Evolutionary conservation across 2,888 invertebrate genomes (phyloP).

Genomic region (Agriopis marginaria): DNA sequence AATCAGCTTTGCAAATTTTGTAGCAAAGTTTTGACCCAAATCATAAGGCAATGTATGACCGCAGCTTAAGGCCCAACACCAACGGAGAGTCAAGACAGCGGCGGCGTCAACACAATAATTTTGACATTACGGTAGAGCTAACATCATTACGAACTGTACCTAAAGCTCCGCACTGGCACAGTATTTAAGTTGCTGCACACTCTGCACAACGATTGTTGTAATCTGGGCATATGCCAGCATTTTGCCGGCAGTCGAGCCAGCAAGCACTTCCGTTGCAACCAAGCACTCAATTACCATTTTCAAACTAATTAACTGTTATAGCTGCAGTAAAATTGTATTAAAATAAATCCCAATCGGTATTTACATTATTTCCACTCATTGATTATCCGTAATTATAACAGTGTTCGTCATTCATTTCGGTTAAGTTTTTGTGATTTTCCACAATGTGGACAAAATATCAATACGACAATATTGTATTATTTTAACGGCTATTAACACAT

Average conservation of each 20-base stretch:
- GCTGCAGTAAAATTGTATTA: conserved; percentile 19
- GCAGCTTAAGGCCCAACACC: too few relatives aligned
- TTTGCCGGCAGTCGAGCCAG: conserved; percentile 24
- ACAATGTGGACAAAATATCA: not conserved
- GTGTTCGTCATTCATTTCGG: not conserved
- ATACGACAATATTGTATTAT: not conserved
- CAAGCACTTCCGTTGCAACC: conserved; percentile 19
- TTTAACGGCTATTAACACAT: not conserved
- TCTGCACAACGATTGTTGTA: conserved; percentile 11
- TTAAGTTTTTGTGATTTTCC: conserved; percentile 5
- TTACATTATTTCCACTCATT: conserved; percentile 14
- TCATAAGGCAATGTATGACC: too few relatives aligned
- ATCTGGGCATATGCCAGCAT: conserved; percentile 36
- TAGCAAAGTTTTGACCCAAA: too few relatives aligned
- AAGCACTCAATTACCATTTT: conserved; percentile 27
- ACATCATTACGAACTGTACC: not conserved
- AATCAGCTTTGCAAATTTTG: too few relatives aligned
- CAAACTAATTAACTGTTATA: conserved; percentile 34
- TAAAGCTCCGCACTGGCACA: conserved; percentile 6
- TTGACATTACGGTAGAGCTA: not conserved
- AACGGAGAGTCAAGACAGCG: too few relatives aligned
- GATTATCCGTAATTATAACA: conserved; percentile 19
- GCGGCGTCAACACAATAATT: too few relatives aligned
- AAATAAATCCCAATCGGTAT: conserved; percentile 21
- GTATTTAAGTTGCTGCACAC: conserved; percentile 1